Evolutionary conservation across 2,888 invertebrate genomes (phyloP), one percentile per base, ranked within the genome.

Genomic region (Cerastis rubricosa): DNA sequence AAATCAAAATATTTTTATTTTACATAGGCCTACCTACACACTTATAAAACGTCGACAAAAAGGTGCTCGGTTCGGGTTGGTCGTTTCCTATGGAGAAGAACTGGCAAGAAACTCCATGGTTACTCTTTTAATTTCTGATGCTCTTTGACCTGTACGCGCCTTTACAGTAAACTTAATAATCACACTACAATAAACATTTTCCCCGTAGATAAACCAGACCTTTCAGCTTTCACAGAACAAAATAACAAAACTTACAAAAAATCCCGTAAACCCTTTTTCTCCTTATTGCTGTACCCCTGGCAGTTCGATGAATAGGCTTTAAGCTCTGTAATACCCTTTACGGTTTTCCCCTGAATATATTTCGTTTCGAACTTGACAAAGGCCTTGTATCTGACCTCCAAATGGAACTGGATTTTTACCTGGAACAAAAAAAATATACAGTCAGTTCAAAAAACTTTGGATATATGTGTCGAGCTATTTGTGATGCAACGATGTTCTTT

Each of bases 371-470:
- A 78, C 25, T 73, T 66, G 14, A 72, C 47, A 69, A 49, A 76
- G 25, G 71, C 45, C 17, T 12, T 19, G 40, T 19, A 19, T 51
- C 51, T 9, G 73, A 45, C 35, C 68, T 69, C 72, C 47, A 29
- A 6, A 59, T 51, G n/a, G 29, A 71, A 49, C 76, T 59, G 64
- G 57, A 35, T 40, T 69, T 74, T 70, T 87, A 87, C 87, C 87
- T 87, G 86, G 65, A 87, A 87, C 80, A 83, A 76, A 63, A 76
- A 63, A 70, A 69, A 19, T 45, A 7, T 6, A 54, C 9, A 12
- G 43, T 83, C 75, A 47, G 65, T 76, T 74, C 25, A 40, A 51
- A 7, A 8, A 64, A 43, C 9, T 29, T 73, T 29, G 22, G 19
- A 1, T n/a, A n/a, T n/a, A n/a, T 1, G 12, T 49, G n/a, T 4